Base-by-base conservation (phyloP, 1,140 invertebrate genomes). In the Heliconius nattereri region DNA sequence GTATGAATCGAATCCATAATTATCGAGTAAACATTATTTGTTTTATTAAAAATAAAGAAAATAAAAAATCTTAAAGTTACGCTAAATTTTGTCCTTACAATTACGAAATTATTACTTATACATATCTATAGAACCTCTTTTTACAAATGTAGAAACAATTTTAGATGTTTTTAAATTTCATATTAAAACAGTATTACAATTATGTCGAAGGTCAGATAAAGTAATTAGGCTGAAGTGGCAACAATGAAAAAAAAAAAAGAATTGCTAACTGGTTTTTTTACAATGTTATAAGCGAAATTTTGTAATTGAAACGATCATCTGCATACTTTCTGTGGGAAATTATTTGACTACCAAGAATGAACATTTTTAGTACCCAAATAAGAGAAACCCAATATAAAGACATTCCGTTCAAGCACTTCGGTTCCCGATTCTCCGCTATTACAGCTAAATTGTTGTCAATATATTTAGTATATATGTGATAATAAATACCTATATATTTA, bases 161-260 rank as follows among this genome's bases (percentile, higher is more conserved):
- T 6, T 57, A 7, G 54, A 57, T n/a, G 2, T n/a, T 57, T 23
- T 57, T 57, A 57, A 57, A 23, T 23, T 57, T 57, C 8, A 57
- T 57, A n/a, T 57, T 23, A 23, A 23, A n/a, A 20, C 1, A 57
- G 9, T 57, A 57, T 23, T 57, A 57, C 7, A 57, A 57, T 57
- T 11, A 57, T 0, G 8, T 23, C 8, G 54, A 57, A 57, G 54
- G 54, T 23, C 54, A 57, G 8, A 57, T 45, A 57, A 57, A 57
- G 9, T 57, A 57, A 57, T 57, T 57, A 57, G 54, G 54, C 20
- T n/a, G 54, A 57, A 57, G 19, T 57, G 54, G n/a, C 20, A 57
- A 57, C n/a, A 57, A 57, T 57, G 54, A 45, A 57, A 23, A 57
- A 57, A n/a, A 57, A 57, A n/a, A 57, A n/a, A 57, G 23, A n/a